A percentile compares a stretch with the other conserved stretches of the same genome.
phyloP scores from a whole-genome alignment of 1,140 invertebrate genomes.

The Drosophila carrolli region DNA sequence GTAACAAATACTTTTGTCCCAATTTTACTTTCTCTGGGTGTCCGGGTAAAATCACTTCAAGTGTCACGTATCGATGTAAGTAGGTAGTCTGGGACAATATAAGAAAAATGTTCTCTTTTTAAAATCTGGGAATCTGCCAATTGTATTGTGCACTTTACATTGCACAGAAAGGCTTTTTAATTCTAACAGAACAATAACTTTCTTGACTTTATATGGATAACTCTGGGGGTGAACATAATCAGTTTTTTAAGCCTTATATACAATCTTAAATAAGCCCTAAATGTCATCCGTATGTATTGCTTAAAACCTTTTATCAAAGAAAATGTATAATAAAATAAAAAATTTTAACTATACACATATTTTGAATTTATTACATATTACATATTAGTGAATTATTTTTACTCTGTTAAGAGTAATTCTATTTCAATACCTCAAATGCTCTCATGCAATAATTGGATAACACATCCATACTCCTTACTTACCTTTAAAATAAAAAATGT shows the following conservation, averaged over 20 bases:
- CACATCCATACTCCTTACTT: no score
- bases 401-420: no score
- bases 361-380: no score
- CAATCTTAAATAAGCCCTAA: no score
- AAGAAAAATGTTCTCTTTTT: conserved; percentile 26
- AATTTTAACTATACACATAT: no score
- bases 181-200: conserved; percentile 3
- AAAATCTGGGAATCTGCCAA: conserved; percentile 29
- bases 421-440: no score
- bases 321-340: no score
- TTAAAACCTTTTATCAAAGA: no score
- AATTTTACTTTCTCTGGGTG: conserved; percentile 47
- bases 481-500: no score
- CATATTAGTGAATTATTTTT: no score
- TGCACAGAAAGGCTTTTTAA: not conserved
- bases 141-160: conserved; percentile 12
- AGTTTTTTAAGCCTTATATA: not conserved
- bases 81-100: conserved; percentile 21
- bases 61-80: conserved; percentile 38
- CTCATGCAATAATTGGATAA: no score
- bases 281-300: no score
- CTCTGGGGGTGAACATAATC: not conserved
- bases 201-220: not conserved
- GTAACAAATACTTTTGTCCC: conserved; percentile 51
- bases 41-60: conserved; percentile 36